phyloP scores from a whole-genome alignment of 2,888 invertebrate species.

The Spilarctia lutea region DNA sequence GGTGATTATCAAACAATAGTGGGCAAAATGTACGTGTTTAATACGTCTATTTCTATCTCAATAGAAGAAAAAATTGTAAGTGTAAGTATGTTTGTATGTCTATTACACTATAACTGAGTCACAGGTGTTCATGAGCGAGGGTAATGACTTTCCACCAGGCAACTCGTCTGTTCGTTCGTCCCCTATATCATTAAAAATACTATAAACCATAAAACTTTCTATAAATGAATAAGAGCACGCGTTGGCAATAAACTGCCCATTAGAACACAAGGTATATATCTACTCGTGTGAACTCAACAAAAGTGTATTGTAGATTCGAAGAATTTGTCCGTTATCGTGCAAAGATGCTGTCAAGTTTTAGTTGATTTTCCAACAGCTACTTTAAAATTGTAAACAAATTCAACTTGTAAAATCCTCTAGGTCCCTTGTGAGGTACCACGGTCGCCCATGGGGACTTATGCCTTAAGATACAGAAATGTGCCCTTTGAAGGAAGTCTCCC shows the following conservation, averaged over 20 bases:
- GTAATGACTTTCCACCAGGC: neutral
- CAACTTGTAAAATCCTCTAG: neutral
- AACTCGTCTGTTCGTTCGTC: neutral
- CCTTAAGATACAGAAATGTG: too few relatives aligned
- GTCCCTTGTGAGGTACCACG: too few relatives aligned
- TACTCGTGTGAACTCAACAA: conserved; percentile 9
- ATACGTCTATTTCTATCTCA: too few relatives aligned
- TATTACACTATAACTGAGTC: neutral
- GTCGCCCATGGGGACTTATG: neutral
- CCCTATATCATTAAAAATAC: neutral
- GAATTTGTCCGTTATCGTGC: conserved; percentile 33
- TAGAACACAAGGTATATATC: conserved; percentile 27
- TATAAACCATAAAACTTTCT: conserved; percentile 19
- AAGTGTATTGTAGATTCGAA: conserved; percentile 30
- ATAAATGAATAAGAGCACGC: conserved; percentile 20
- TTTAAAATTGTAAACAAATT: neutral
- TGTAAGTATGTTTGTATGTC: neutral
- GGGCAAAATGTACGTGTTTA: too few relatives aligned
- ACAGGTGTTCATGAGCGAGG: neutral
- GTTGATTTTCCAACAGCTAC: neutral
- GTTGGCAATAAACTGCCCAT: conserved; percentile 18
- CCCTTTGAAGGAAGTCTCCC: too few relatives aligned
- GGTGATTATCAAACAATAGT: too few relatives aligned
- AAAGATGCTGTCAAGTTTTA: conserved; percentile 21
- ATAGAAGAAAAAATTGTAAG: neutral